phyloP scores from a whole-genome alignment of 2,888 invertebrate species.

The Pristionchus maxplancki region DNA sequence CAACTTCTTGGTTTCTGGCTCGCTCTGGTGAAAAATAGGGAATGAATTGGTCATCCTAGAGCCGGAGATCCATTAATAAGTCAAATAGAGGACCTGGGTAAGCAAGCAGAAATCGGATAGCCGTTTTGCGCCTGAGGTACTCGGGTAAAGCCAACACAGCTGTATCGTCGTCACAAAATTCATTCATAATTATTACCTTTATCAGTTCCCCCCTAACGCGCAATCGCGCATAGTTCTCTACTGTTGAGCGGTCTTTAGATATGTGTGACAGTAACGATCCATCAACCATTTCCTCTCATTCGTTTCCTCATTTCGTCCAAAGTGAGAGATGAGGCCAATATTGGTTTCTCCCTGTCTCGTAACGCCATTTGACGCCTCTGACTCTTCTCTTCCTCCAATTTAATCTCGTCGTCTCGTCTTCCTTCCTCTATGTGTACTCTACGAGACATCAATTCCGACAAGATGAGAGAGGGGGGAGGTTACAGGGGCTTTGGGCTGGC shows the following conservation, averaged over 20 bases:
- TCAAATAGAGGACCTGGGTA: conserved; percentile 19
- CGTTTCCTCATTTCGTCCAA: not conserved
- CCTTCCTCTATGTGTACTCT: conserved; percentile 26
- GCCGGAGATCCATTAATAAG: conserved; percentile 30
- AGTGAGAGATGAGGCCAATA: conserved; percentile 11
- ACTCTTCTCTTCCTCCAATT: conserved; percentile 30
- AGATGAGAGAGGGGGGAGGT: not conserved
- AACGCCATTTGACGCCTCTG: conserved; percentile 33
- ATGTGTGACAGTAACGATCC: no score
- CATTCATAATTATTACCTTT: no score
- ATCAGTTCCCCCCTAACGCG: no score
- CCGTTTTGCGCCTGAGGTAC: not conserved
- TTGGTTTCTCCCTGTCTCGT: conserved; percentile 26
- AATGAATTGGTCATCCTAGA: no score
- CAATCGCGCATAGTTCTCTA: no score
- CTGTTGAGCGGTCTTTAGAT: no score
- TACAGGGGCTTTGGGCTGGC: not conserved
- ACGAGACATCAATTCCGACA: not conserved
- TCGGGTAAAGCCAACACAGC: not conserved
- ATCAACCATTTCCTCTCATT: not conserved
- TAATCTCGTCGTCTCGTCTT: conserved; percentile 12
- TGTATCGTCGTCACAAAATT: not conserved
- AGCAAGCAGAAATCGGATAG: not conserved
- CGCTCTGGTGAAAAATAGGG: no score
- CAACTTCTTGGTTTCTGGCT: not conserved